Evolutionary conservation across 2,888 invertebrate genomes (phyloP).

Genomic region (Minunthozetes semirufus): DNA sequence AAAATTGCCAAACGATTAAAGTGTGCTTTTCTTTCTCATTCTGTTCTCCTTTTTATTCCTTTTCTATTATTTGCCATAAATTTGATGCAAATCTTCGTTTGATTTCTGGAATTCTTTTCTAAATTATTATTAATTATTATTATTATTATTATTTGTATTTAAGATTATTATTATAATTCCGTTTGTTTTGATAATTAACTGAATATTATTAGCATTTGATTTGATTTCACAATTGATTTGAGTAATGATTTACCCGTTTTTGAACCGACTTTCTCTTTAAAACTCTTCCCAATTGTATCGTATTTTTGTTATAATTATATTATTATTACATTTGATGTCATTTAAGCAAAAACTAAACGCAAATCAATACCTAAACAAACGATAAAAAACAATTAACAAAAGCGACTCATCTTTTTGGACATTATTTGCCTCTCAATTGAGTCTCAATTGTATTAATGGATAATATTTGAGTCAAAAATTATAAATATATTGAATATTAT

Average conservation of each 20-base stretch:
- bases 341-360: neutral
- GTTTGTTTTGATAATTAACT: neutral
- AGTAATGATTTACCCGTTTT: neutral
- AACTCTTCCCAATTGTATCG: slow-evolving; percentile 1
- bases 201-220: neutral
- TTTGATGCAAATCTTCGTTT: neutral
- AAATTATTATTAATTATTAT: neutral
- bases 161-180: neutral
- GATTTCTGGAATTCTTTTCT: neutral
- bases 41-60: slow-evolving; percentile 3
- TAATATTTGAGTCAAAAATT: too few species aligned
- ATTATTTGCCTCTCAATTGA: too few species aligned
- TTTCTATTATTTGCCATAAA: slow-evolving; percentile 6
- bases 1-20: slow-evolving; percentile 19
- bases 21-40: slow-evolving; percentile 12
- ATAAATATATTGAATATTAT: too few species aligned
- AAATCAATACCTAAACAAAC: neutral
- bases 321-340: neutral
- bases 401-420: too few species aligned
- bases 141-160: neutral
- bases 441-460: too few species aligned
- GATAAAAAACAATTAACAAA: neutral
- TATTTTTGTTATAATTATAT: slow-evolving; percentile 1
- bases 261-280: neutral
- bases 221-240: neutral